phyloP scores from a whole-genome alignment of 2,888 invertebrate genomes.

The Diadromus collaris region DNA sequence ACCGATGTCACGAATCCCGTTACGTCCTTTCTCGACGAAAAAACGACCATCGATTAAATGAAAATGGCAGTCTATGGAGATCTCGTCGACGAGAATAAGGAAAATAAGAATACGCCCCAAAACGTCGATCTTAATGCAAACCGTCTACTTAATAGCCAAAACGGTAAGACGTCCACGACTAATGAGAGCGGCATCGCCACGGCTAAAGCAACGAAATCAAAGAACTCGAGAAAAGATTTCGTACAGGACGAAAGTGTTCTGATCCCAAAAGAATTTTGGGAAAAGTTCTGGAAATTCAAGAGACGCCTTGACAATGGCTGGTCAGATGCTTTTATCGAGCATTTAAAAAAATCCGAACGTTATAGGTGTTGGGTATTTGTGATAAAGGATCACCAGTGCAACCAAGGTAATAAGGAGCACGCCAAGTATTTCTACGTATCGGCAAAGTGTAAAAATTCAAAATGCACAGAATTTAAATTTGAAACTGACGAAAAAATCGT shows the following conservation, averaged over 20 bases:
- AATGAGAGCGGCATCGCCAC: not conserved
- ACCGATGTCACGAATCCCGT: too few relatives aligned
- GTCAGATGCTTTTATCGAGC: slow-evolving; percentile 9
- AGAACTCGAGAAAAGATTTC: not conserved
- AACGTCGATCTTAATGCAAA: too few relatives aligned
- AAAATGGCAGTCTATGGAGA: too few relatives aligned
- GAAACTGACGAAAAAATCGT: not conserved
- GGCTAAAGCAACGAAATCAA: not conserved
- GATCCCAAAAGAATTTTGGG: slow-evolving; percentile 20
- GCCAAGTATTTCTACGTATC: too few relatives aligned
- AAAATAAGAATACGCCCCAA: not conserved
- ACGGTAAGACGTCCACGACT: not conserved
- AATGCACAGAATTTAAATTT: slow-evolving; percentile 11
- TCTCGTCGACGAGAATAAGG: too few relatives aligned
- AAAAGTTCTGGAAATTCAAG: slow-evolving; percentile 13
- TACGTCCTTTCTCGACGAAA: too few relatives aligned
- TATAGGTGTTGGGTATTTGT: slow-evolving; percentile 11
- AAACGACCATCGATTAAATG: too few relatives aligned
- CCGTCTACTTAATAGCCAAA: too few relatives aligned
- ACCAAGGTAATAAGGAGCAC: not conserved
- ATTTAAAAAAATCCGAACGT: not conserved
- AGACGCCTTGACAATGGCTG: not conserved
- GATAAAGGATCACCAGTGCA: slow-evolving; percentile 9
- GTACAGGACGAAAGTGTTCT: slow-evolving; percentile 4
- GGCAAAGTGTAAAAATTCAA: not conserved